These are phyloP conservation scores for Dioctria linearis DNA, from an alignment of 2,888 invertebrate species.

Conservation along the genomic window DNA sequence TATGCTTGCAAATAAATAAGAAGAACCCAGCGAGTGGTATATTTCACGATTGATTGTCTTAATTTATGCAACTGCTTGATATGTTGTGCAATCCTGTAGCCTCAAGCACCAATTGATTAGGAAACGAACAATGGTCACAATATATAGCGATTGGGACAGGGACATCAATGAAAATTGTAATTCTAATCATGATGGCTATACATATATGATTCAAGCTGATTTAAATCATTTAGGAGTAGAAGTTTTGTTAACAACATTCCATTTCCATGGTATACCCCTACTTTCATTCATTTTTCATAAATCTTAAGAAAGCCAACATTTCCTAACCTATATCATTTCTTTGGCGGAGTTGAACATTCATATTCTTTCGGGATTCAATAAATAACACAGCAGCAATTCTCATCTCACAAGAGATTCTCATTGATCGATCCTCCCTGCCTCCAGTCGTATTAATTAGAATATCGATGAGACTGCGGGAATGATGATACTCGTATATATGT, in stretches of 20 bases:
- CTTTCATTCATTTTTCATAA: conserved; percentile 14
- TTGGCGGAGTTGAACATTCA: not conserved
- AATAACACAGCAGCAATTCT: conserved; percentile 12
- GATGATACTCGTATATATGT: not conserved
- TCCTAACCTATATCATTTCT: not conserved
- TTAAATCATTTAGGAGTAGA: conserved; percentile 29
- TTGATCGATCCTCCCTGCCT: conserved; percentile 46
- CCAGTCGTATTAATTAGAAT: conserved; percentile 48
- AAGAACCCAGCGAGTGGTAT: conserved; percentile 9
- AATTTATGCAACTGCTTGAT: conserved; percentile 52
- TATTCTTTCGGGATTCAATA: not conserved
- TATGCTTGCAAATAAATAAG: conserved; percentile 21
- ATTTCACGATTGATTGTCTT: conserved; percentile 48
- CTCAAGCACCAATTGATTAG: conserved; percentile 45
- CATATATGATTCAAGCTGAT: conserved; percentile 30
- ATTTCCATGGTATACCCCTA: not conserved
- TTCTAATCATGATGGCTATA: conserved; percentile 30
- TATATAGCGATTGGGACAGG: not conserved
- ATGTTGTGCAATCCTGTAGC: conserved; percentile 40
- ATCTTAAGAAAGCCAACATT: conserved; percentile 9
- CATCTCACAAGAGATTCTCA: conserved; percentile 11
- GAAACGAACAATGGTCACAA: conserved; percentile 36
- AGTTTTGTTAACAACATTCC: not conserved
- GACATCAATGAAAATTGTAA: conserved; percentile 11
- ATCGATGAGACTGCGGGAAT: conserved; percentile 19